Evolutionary conservation across 2,113 vertebrate genomes (phyloP), one percentile per base, ranked within the genome.

Genomic region (Leiothrix lutea): DNA sequence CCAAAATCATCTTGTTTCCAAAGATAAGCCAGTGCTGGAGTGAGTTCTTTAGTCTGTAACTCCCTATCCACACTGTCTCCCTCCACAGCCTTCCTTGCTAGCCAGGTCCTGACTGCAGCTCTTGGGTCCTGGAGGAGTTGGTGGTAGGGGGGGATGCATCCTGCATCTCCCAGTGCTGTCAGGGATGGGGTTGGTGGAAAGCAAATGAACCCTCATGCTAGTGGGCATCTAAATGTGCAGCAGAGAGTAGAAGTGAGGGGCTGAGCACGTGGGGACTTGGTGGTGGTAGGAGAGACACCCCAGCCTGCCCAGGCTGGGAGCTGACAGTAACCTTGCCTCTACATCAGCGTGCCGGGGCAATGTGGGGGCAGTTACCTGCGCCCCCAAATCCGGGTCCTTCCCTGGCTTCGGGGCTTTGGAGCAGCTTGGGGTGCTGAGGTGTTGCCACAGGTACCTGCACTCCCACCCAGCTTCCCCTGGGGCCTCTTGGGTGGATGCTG

Each of bases 291-390:
- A 70, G 56, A 53, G 47, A 53, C 25, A 18, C 31, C 40, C 77
- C 82, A 54, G 17, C 10, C 61, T 82, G 57, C 14, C 65, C 2
- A 5, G 51, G 38, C 75, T 86, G 70, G 35, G 12, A 73, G 60
- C 50, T 4, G 14, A 4, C 19, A 17, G 40, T 6, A 19, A 31
- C 11, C 50, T 54, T 5, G 2, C 44, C 48, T 54, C 33, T 50
- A 2, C 0, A 0, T 58, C 45, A 72, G 19, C 0, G 0, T 70
- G 56, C n/a, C 0, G 0, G n/a, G 35, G 35, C 26, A 33, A 9
- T 12, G 24, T 14, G 28, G 42, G n/a, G 38, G 3, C 31, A 72
- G 48, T 44, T 26, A n/a, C 31, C 53, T 25, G 57, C 80, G 58
- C 48, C 65, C 28, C 22, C 0, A 2, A 2, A 7, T 42, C 44